Conservation (phyloP, 2,888 invertebrate genomes). For the Gortyna flavago region DNA sequence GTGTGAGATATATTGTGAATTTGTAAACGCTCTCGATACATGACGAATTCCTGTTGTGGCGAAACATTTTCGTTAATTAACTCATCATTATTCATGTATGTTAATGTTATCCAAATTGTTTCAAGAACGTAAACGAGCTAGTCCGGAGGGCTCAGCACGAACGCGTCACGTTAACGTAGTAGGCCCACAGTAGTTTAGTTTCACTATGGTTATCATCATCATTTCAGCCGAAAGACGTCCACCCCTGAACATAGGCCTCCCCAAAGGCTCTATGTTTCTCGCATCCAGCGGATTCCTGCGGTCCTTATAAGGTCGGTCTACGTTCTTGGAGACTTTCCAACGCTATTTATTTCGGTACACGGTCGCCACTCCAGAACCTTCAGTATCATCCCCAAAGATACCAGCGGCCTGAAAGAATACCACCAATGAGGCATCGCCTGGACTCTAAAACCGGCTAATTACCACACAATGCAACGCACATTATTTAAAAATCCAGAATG, state of each 20-base stretch:
- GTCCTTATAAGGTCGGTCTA: neutral
- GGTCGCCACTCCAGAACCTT: neutral
- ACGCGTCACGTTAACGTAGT: neutral
- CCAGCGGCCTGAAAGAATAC: neutral
- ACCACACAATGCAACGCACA: constrained; percentile 2
- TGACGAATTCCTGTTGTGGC: neutral
- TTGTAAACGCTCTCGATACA: neutral
- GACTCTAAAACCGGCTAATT: constrained; percentile 6
- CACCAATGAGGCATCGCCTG: neutral
- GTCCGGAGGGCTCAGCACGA: too few relatives aligned
- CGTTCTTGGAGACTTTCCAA: neutral
- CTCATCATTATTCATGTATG: neutral
- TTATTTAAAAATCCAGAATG: constrained; percentile 6
- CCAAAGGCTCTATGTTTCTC: neutral
- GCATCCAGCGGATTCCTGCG: neutral
- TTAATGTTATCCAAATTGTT: constrained; percentile 1
- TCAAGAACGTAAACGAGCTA: neutral
- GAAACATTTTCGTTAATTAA: neutral
- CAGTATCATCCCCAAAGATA: neutral
- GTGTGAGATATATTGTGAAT: neutral
- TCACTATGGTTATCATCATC: neutral
- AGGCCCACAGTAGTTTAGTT: neutral
- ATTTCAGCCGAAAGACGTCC: neutral
- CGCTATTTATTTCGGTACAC: neutral
- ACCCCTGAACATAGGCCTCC: neutral